A percentile compares a stretch with the other conserved stretches of the same genome.
Evolutionary conservation across 2,113 vertebrate species (phyloP).

Genomic region (Campylomormyrus numenius): DNA sequence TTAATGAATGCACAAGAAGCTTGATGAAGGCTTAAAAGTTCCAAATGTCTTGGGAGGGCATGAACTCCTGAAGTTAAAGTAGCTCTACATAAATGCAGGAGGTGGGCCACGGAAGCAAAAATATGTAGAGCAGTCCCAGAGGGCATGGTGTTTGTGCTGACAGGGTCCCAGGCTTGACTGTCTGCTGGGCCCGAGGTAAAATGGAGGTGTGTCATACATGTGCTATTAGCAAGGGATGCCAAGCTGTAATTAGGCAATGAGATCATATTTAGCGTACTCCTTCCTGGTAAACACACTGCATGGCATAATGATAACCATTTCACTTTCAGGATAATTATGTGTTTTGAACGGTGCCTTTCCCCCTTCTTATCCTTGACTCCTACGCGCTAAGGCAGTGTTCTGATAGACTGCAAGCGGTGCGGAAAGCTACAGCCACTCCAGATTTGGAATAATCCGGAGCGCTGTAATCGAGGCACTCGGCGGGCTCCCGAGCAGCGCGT

Average conservation of each 20-base stretch:
- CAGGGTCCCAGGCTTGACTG: background rate
- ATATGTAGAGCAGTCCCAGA: background rate
- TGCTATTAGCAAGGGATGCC: background rate
- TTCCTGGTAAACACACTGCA: background rate
- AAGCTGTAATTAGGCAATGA: background rate
- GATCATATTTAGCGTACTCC: background rate
- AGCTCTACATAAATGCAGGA: background rate
- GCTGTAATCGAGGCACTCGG: background rate
- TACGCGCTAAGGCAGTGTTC: background rate
- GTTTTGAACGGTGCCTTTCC: constrained; percentile 1
- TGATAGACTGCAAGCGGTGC: no score
- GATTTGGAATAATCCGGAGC: background rate
- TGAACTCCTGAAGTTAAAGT: background rate
- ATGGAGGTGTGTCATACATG: background rate
- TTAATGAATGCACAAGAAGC: background rate
- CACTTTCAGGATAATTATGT: background rate
- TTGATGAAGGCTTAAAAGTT: background rate
- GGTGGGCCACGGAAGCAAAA: background rate
- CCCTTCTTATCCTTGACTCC: background rate
- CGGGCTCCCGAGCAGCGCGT: background rate
- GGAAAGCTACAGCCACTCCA: background rate
- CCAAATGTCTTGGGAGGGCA: background rate
- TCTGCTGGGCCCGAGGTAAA: background rate
- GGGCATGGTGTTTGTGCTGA: background rate
- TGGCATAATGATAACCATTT: constrained; percentile 9